These are phyloP conservation scores for Peromyscus polionotus DNA, from an alignment of 2,113 vertebrate species.

Conservation along the genomic window DNA sequence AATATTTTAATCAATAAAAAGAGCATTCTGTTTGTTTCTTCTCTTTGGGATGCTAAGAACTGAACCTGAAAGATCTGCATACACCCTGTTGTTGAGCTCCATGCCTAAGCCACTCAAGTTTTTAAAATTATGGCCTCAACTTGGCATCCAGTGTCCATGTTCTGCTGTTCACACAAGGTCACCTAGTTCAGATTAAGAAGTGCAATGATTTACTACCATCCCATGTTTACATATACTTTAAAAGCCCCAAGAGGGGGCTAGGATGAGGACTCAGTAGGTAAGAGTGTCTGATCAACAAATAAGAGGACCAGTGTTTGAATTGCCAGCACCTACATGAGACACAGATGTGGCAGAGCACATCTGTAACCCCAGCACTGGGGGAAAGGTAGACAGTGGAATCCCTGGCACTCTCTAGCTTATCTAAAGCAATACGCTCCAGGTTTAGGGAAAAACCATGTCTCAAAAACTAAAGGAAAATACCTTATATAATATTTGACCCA, in stretches of 20 bases:
- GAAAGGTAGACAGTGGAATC: background rate
- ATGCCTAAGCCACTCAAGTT: background rate
- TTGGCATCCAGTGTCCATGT: background rate
- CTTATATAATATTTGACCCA: background rate
- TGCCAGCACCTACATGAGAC: background rate
- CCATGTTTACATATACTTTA: background rate
- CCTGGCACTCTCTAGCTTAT: background rate
- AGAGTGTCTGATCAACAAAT: background rate
- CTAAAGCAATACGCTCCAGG: background rate
- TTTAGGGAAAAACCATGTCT: background rate
- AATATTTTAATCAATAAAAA: slow-evolving; percentile 50
- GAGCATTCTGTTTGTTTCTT: background rate
- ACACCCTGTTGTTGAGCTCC: background rate
- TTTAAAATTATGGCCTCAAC: slow-evolving; percentile 20
- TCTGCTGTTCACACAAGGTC: slow-evolving; percentile 51
- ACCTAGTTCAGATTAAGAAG: background rate
- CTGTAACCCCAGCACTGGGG: background rate
- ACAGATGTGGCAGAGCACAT: too few relatives aligned
- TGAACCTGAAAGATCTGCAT: background rate
- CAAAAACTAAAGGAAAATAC: background rate
- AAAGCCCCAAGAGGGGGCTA: background rate
- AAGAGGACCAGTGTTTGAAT: background rate
- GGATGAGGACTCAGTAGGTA: background rate
- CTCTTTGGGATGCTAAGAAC: background rate
- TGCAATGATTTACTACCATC: background rate